Conservation (phyloP, 1,140 invertebrate genomes). For the Drosophila biarmipes region DNA sequence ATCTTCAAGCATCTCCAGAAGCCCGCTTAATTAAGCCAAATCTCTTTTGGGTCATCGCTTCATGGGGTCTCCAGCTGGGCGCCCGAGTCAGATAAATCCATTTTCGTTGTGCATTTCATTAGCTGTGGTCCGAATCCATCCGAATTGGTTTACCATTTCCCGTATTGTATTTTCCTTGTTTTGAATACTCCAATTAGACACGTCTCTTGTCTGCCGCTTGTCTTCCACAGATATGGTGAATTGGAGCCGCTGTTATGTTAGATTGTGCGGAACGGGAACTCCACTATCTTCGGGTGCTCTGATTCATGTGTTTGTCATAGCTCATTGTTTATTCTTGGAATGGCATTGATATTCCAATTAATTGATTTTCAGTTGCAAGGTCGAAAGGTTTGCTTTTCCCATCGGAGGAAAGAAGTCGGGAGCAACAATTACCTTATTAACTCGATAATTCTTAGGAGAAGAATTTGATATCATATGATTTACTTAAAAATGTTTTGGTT, state of each 20-base stretch:
- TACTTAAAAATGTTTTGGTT: too few species aligned
- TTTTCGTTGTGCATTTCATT: constrained; percentile 49
- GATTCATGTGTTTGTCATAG: constrained; percentile 29
- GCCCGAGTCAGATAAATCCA: constrained; percentile 54
- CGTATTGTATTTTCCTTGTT: constrained; percentile 24
- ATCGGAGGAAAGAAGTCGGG: not conserved
- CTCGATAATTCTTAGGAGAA: not conserved
- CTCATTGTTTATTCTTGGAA: constrained; percentile 14
- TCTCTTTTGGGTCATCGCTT: constrained; percentile 18
- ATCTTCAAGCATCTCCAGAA: constrained; percentile 61
- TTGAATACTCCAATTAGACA: constrained; percentile 61
- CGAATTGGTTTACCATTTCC: constrained; percentile 66
- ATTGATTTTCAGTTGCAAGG: constrained; percentile 28
- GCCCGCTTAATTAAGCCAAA: constrained; percentile 63
- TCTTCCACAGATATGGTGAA: constrained; percentile 43
- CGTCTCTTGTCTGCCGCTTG: constrained; percentile 48
- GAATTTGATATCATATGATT: too few species aligned
- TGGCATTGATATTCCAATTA: constrained; percentile 30
- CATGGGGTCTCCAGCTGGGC: constrained; percentile 55
- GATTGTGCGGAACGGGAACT: constrained; percentile 23
- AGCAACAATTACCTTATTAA: not conserved
- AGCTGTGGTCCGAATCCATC: constrained; percentile 31
- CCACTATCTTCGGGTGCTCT: constrained; percentile 19
- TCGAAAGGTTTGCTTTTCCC: constrained; percentile 4
- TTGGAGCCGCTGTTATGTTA: constrained; percentile 10